phyloP scores from a whole-genome alignment of 2,797 vertebrate species.

The Lepus oiostolus region DNA sequence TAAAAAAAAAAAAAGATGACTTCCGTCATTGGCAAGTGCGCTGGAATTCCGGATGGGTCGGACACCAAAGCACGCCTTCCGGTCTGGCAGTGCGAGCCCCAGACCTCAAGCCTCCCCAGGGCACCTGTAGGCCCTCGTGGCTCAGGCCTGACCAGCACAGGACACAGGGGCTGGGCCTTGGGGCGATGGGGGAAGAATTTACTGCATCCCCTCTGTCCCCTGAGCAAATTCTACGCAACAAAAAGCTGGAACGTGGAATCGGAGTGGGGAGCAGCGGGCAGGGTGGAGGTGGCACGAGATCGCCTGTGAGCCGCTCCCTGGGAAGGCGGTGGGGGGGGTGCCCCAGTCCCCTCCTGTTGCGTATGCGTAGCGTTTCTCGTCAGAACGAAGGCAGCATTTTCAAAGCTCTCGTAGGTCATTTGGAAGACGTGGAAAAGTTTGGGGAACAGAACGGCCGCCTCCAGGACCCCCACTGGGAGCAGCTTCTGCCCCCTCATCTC shows the following conservation, averaged over 20 bases:
- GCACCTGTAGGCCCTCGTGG: fast-evolving
- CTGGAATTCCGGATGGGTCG: not conserved
- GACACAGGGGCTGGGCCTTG: not conserved
- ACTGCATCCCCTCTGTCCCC: not conserved
- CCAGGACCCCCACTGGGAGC: not conserved
- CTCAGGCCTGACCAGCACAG: fast-evolving
- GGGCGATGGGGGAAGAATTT: not conserved
- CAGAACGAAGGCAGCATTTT: not conserved
- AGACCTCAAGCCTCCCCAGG: not conserved
- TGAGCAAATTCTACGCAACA: too few relatives aligned
- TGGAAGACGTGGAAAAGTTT: not conserved
- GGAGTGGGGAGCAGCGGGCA: too few relatives aligned
- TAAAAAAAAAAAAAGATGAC: too few relatives aligned
- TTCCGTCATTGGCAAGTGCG: too few relatives aligned
- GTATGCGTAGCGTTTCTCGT: too few relatives aligned
- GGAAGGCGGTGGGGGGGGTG: too few relatives aligned
- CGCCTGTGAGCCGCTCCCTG: too few relatives aligned
- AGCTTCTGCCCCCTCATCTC: not conserved
- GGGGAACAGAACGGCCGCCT: not conserved
- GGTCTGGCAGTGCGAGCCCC: not conserved
- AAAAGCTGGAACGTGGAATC: too few relatives aligned
- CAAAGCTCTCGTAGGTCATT: not conserved
- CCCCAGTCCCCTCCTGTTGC: too few relatives aligned
- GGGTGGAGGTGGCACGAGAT: too few relatives aligned
- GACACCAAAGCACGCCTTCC: not conserved